Evolutionary conservation across 2,888 invertebrate genomes (phyloP).

Genomic region (Melanostoma scalare): DNA sequence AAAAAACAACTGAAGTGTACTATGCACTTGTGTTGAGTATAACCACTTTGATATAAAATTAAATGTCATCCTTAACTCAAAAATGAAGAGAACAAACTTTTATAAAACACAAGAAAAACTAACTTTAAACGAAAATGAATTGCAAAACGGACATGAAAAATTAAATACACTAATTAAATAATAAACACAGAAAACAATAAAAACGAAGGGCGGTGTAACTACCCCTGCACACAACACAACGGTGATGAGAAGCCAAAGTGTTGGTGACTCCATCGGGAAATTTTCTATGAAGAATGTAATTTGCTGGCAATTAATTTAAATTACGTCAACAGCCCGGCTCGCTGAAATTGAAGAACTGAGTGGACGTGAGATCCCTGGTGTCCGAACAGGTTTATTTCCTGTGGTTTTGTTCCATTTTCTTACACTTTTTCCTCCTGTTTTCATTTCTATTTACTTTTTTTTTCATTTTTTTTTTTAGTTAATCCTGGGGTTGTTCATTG

Average conservation of each 20-base stretch:
- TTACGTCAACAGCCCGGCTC: slow-evolving; percentile 66
- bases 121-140: slow-evolving; percentile 45
- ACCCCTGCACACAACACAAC: slow-evolving; percentile 4
- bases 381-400: slow-evolving; percentile 51
- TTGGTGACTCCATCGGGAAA: slow-evolving; percentile 26
- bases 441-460: no score
- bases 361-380: slow-evolving; percentile 54
- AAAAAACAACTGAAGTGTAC: not conserved
- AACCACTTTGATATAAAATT: not conserved
- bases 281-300: slow-evolving; percentile 73
- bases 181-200: slow-evolving; percentile 64
- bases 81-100: slow-evolving; percentile 4
- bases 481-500: slow-evolving; percentile 68
- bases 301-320: slow-evolving; percentile 77
- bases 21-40: not conserved
- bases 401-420: slow-evolving; percentile 52
- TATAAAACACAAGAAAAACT: slow-evolving; percentile 2
- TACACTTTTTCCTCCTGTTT: slow-evolving; percentile 51
- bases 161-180: slow-evolving; percentile 67
- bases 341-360: slow-evolving; percentile 59
- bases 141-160: slow-evolving; percentile 48
- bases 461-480: slow-evolving; percentile 12
- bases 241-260: slow-evolving; percentile 21
- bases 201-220: slow-evolving; percentile 33
- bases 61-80: slow-evolving; percentile 18